Percentiles rank a stretch among this genome's conserved stretches.
phyloP scores from a whole-genome alignment of 2,113 vertebrate species.

The Sakesphorus luctuosus region DNA sequence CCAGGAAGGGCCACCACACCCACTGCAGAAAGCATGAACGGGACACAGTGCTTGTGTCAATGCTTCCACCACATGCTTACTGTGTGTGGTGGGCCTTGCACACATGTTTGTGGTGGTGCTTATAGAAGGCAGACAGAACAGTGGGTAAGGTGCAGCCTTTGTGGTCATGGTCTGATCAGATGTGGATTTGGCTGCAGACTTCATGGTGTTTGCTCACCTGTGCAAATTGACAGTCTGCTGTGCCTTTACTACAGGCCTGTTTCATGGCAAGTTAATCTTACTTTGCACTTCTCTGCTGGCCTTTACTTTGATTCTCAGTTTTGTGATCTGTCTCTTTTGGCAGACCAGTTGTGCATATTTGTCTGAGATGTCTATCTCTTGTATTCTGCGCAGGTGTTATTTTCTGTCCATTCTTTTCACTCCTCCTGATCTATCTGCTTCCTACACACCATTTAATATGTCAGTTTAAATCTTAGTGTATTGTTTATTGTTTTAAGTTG shows the following conservation, averaged over 20 bases:
- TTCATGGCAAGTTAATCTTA: neutral
- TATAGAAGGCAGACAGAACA: neutral
- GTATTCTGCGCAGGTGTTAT: neutral
- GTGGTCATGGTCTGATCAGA: neutral
- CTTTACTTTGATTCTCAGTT: neutral
- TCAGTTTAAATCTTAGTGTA: neutral
- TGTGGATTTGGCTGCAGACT: neutral
- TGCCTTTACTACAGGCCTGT: neutral
- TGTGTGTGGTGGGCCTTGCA: accelerated
- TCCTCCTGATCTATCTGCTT: neutral
- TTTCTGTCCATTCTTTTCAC: neutral
- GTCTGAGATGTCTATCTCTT: neutral
- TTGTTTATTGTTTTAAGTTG: neutral
- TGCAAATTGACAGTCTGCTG: neutral
- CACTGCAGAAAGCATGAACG: neutral
- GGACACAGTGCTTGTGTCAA: neutral
- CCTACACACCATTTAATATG: neutral
- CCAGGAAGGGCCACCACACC: accelerated
- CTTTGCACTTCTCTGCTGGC: neutral
- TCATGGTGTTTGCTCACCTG: neutral
- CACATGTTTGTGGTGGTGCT: neutral
- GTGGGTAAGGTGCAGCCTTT: neutral
- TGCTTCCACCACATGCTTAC: accelerated
- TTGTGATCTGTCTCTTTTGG: neutral
- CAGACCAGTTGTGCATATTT: neutral